Evolutionary conservation across 2,113 vertebrate species (phyloP), one percentile per base, ranked within the genome.

Genomic region (Solea solea): DNA sequence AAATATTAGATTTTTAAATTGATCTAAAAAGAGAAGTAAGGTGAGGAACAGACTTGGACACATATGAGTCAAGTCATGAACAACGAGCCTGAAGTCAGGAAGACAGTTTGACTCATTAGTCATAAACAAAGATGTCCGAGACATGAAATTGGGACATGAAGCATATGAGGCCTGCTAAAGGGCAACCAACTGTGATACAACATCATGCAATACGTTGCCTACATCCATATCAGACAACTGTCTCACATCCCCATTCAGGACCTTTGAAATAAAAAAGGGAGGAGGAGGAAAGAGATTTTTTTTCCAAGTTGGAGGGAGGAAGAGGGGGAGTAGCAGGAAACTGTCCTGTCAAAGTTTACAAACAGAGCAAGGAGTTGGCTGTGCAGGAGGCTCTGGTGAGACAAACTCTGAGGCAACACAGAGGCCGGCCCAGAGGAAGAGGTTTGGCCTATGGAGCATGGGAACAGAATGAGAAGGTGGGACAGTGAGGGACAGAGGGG

Each of bases 361-460:
- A 90, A 91, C 86, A 86, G 63, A 63, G 65, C 7, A 16, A 75
- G 69, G 71, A 79, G 54, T 66, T 13, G 54, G 44, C 69, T 73
- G 80, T 11, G 80, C 63, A 56, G 76, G 66, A 79, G 54, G 71
- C 40, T 41, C 85, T 57, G 59, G 34, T 69, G 76, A 76, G 75
- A 78, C 63, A 61, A 80, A 79, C 77, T n/a, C 66, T 56, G 53
- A 78, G 79, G 79, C 72, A 49, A 68, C 28, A 45, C 69, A 46
- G 72, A 80, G 87, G 84, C 75, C 70, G 4, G 61, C 79, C 58
- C 81, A 87, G 65, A 90, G 88, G 85, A 87, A 88, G 87, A 85
- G 77, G 80, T 63, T 82, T 74, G 88, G 86, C 86, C 81, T 60
- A 73, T 5, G 55, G 81, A 89, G 89, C 91, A 82, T 90, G 90